These are phyloP conservation scores for Cisticola juncidis DNA, from an alignment of 2,113 vertebrate genomes.

Conservation along the genomic window DNA sequence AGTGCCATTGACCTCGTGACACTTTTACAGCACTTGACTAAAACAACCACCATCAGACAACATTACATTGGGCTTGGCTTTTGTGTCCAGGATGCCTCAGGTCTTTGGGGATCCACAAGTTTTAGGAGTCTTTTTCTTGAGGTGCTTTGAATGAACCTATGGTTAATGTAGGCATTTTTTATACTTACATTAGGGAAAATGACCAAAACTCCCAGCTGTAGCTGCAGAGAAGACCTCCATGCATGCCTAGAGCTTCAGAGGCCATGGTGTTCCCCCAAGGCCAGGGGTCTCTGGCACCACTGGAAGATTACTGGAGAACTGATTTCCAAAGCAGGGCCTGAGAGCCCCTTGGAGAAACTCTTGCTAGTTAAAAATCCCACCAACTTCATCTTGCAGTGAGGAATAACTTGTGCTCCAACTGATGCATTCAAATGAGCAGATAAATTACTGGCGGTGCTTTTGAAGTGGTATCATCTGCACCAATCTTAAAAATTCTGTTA, in stretches of 20 bases:
- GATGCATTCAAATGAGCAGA: background rate
- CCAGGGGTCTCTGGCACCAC: accelerated
- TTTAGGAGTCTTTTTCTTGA: background rate
- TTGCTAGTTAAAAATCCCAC: background rate
- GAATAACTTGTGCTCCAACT: background rate
- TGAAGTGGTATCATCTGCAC: slow-evolving; percentile 21
- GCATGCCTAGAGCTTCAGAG: background rate
- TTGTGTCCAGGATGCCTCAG: background rate
- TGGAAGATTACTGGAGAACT: background rate
- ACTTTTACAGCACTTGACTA: background rate
- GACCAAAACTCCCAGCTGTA: background rate
- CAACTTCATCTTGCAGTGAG: background rate
- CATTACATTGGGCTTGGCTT: background rate
- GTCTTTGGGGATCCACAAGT: background rate
- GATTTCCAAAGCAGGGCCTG: background rate
- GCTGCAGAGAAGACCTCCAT: background rate
- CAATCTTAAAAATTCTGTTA: slow-evolving; percentile 16
- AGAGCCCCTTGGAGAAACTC: background rate
- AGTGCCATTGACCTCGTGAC: background rate
- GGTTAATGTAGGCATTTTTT: background rate
- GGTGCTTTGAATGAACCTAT: background rate
- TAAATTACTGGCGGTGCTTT: background rate
- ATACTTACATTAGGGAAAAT: background rate
- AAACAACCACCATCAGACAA: background rate
- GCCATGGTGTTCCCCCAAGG: background rate